Evolutionary conservation across 35 echinoderm and acorn worm genomes (phyloP).

Genomic region (Anneissia japonica): DNA sequence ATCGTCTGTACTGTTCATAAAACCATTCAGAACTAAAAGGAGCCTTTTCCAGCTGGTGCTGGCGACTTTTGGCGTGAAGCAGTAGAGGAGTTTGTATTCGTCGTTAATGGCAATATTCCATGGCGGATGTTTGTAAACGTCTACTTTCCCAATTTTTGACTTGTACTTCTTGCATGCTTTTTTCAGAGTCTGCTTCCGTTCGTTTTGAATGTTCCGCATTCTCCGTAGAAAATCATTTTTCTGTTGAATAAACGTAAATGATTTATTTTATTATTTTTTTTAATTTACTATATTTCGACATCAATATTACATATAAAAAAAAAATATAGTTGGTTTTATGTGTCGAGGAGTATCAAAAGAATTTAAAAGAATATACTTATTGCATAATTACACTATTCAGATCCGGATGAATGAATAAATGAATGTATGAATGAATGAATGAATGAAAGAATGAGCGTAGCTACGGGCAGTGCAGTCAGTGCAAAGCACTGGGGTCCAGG

Average conservation of each 20-base stretch:
- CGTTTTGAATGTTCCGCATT: background rate
- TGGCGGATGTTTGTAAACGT: constrained; percentile 4
- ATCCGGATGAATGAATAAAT: too few species aligned
- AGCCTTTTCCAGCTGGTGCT: constrained; percentile 95
- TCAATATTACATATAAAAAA: too few species aligned
- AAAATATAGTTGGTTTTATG: too few species aligned
- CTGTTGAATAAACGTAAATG: background rate
- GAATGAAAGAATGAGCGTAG: too few species aligned
- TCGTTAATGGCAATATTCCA: constrained; percentile 58
- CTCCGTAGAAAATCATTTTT: background rate
- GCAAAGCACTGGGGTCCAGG: too few species aligned
- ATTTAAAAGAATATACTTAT: too few species aligned
- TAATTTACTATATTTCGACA: too few species aligned
- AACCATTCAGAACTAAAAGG: constrained; percentile 59
- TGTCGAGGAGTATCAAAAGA: too few species aligned
- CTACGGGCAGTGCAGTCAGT: too few species aligned
- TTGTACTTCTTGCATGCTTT: background rate
- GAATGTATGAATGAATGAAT: too few species aligned
- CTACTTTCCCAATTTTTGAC: background rate
- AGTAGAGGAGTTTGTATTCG: constrained; percentile 77
- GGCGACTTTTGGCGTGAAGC: constrained; percentile 73
- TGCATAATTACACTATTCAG: too few species aligned
- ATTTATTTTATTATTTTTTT: too few species aligned
- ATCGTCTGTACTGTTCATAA: constrained; percentile 19
- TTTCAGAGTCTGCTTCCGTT: background rate